phyloP scores from a whole-genome alignment of 1,140 invertebrate genomes.

The Pectinophora gossypiella region DNA sequence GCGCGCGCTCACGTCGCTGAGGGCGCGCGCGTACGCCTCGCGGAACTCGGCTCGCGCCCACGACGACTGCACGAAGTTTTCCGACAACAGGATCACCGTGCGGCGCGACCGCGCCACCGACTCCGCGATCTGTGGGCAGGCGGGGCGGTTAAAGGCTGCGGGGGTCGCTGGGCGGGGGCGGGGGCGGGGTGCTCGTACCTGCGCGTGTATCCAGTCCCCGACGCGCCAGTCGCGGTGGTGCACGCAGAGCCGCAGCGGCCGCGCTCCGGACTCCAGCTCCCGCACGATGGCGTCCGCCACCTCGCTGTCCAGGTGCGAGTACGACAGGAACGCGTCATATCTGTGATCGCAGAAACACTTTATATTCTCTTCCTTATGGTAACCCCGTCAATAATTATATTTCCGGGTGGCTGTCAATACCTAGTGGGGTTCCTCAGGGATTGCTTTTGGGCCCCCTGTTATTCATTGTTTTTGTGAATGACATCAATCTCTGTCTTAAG shows the following conservation, averaged over 20 bases:
- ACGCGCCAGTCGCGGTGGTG: conserved; percentile 87
- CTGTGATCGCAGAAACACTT: no score
- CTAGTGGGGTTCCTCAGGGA: no score
- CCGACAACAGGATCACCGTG: conserved; percentile 89
- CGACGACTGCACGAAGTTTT: conserved; percentile 86
- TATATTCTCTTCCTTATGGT: no score
- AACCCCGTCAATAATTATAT: no score
- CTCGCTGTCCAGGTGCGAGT: conserved; percentile 86
- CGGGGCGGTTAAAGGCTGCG: no score
- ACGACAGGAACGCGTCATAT: conserved; percentile 92
- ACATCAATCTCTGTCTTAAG: no score
- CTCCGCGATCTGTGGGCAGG: conserved; percentile 64
- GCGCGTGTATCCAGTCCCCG: conserved; percentile 84
- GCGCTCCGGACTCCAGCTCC: conserved; percentile 71
- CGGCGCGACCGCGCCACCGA: conserved; percentile 87
- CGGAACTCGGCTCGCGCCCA: conserved; percentile 93
- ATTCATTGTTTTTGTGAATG: no score
- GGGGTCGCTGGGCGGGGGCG: no score
- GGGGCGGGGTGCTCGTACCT: no score
- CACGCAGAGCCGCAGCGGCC: conserved; percentile 76
- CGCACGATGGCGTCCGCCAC: conserved; percentile 71
- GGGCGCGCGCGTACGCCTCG: conserved; percentile 85
- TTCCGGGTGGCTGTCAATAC: no score
- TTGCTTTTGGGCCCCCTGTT: no score
- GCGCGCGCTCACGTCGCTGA: conserved; percentile 82